Conservation (phyloP, 2,888 invertebrate species). For the Chelonus formosanus region DNA sequence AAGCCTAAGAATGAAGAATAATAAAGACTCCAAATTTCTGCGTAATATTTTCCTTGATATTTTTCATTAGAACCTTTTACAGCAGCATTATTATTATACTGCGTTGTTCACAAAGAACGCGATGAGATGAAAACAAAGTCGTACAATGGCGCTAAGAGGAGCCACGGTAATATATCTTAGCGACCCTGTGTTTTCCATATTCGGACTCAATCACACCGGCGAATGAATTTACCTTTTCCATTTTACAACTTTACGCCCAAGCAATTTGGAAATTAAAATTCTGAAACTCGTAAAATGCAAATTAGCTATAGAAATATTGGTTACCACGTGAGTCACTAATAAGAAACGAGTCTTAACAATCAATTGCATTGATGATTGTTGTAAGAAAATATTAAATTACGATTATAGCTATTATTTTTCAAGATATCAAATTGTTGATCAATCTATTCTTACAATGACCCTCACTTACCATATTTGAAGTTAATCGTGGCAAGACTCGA, state of each 20-base stretch:
- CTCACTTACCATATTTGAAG: slow-evolving; percentile 50
- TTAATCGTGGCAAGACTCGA: slow-evolving; percentile 44
- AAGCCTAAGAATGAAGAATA: no score
- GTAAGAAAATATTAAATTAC: no score
- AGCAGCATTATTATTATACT: slow-evolving; percentile 35
- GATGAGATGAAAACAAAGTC: slow-evolving; percentile 14
- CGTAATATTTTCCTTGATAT: slow-evolving; percentile 40
- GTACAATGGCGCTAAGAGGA: slow-evolving; percentile 31
- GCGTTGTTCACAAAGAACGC: slow-evolving; percentile 8
- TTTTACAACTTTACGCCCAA: slow-evolving; percentile 11
- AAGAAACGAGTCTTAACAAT: slow-evolving; percentile 20
- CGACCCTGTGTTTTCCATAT: slow-evolving; percentile 33
- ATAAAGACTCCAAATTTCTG: slow-evolving; percentile 54
- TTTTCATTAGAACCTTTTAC: slow-evolving; percentile 36
- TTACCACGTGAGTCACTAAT: slow-evolving; percentile 1
- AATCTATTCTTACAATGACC: slow-evolving; percentile 32
- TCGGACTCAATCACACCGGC: slow-evolving; percentile 34
- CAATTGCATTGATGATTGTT: neutral
- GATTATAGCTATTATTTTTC: no score
- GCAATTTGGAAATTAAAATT: slow-evolving; percentile 20
- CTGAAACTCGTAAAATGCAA: slow-evolving; percentile 22
- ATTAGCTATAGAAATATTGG: slow-evolving; percentile 6
- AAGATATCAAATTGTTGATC: no score
- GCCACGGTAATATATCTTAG: slow-evolving; percentile 31
- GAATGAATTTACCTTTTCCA: slow-evolving; percentile 29